Base-by-base conservation (phyloP, 2,888 invertebrate species). In the Netelia fuscicornis region DNA sequence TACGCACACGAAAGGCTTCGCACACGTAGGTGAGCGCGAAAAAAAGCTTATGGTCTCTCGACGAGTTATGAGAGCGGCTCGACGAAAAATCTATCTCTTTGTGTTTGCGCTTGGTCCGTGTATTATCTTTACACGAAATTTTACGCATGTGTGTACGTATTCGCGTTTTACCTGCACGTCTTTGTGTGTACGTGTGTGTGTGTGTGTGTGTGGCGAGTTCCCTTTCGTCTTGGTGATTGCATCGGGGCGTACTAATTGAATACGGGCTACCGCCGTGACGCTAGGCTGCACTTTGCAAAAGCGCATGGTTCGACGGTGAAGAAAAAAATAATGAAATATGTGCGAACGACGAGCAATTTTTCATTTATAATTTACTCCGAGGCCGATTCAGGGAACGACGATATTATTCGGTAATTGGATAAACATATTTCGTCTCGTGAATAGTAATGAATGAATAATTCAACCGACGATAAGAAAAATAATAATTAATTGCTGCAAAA, bases 181-280 rank as follows among this genome's bases (percentile, higher is more conserved):
- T 37, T 0, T 37, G 6, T 37, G 37, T 44, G 37, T 44, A 71
- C 71, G 37, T 37, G 3, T 37, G 5, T 81, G 67, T 74, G 70
- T 65, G 60, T 71, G 77, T 89, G 23, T 17, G 60, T 25, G 25
- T 64, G 79, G 6, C 86, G 87, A 89, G 89, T 90, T 90, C 90
- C 90, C 90, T 90, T 91, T 89, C 83, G 86, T 86, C 82, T 80
- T 68, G 79, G 76, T 85, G 90, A 91, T 91, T 89, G 87, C 87
- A 89, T 90, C 88, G 87, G 87, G 86, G 89, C 85, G 88, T 87
- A 89, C 91, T 92, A 92, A 92, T 92, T 91, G 91, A 92, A 92
- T 90, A 88, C 88, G 81, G 85, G 87, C 85, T 78, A 78, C 70
- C 44, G 81, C 86, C 74, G 82, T 85, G 78, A 86, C 85, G 78